phyloP scores from a whole-genome alignment of 1,140 invertebrate species.

The Leptinotarsa undecemlineata region DNA sequence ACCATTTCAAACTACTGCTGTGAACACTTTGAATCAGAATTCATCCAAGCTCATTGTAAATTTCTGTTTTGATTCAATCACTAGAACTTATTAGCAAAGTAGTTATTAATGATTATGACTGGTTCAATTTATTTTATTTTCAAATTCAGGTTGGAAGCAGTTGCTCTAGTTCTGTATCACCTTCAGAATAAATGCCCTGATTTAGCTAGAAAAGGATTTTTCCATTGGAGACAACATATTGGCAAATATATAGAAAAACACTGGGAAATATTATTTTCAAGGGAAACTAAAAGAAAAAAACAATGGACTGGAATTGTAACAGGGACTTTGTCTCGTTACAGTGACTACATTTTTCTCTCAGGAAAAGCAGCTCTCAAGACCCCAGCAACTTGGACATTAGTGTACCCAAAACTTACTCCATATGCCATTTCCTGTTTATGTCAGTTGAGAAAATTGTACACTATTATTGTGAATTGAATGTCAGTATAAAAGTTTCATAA shows the following conservation, averaged over 20 bases:
- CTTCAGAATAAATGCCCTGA: conserved; percentile 66
- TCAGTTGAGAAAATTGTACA: conserved; percentile 45
- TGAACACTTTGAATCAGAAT: too few relatives aligned
- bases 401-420: conserved; percentile 65
- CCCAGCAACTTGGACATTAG: conserved; percentile 79
- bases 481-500: not conserved
- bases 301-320: conserved; percentile 83
- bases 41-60: too few relatives aligned
- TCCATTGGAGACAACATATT: conserved; percentile 76
- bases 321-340: conserved; percentile 74
- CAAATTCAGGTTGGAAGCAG: conserved; percentile 63
- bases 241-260: conserved; percentile 70
- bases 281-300: conserved; percentile 70
- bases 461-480: too few relatives aligned
- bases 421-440: conserved; percentile 60
- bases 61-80: too few relatives aligned
- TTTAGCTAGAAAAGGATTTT: conserved; percentile 71
- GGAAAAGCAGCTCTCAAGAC: conserved; percentile 71
- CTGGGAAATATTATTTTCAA: conserved; percentile 67
- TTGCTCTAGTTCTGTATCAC: conserved; percentile 68
- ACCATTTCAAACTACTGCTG: too few relatives aligned
- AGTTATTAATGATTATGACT: too few relatives aligned
- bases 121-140: not conserved
- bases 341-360: conserved; percentile 70
- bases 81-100: too few relatives aligned